A percentile compares a stretch with the other conserved stretches of the same genome.
phyloP scores from a whole-genome alignment of 2,113 vertebrate genomes.

The Charadrius vociferus region DNA sequence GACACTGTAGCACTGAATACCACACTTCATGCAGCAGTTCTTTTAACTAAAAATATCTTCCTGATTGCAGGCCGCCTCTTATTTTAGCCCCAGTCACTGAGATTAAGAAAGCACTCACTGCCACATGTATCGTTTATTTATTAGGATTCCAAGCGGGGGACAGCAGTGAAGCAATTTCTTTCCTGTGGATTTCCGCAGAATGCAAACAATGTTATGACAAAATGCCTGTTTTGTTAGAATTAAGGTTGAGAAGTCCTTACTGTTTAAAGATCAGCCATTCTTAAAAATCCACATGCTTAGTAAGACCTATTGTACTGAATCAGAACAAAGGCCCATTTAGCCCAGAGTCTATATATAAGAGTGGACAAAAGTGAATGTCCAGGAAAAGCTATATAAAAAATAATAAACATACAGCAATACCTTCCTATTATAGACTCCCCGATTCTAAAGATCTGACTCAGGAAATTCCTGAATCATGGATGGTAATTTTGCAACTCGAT shows the following conservation, averaged over 20 bases:
- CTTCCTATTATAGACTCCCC: neutral
- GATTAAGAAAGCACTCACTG: neutral
- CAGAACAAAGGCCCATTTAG: neutral
- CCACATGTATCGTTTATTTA: neutral
- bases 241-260: neutral
- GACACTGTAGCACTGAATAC: neutral
- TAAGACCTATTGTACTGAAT: neutral
- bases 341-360: neutral
- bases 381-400: neutral
- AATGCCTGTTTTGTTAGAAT: neutral
- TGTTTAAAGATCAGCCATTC: neutral
- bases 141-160: neutral
- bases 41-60: conserved; percentile 3
- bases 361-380: neutral
- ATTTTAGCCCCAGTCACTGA: conserved; percentile 12
- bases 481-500: neutral
- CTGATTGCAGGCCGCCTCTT: neutral
- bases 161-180: neutral
- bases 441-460: neutral
- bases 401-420: neutral
- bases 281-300: neutral
- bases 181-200: neutral
- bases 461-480: neutral
- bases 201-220: neutral
- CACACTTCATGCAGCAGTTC: neutral